Conservation (phyloP, 2,888 invertebrate genomes). For the Hermaeophaga mercurialis region DNA sequence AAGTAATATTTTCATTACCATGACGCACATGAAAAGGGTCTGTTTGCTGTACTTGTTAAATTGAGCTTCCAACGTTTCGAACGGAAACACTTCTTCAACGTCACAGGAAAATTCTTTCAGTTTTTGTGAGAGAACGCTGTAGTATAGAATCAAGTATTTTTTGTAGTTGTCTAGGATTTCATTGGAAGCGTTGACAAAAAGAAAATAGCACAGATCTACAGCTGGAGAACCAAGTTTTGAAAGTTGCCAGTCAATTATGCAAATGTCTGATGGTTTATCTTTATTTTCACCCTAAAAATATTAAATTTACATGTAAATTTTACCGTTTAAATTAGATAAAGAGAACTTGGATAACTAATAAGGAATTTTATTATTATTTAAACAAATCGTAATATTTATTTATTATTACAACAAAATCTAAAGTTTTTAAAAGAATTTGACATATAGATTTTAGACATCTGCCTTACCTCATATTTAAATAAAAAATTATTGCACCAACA, state of each 20-base stretch:
- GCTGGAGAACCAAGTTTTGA: conserved; percentile 34
- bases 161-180: conserved; percentile 34
- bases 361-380: too few relatives aligned
- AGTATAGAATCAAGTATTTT: conserved; percentile 39
- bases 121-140: conserved; percentile 32
- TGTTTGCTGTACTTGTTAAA: conserved; percentile 22
- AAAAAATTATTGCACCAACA: conserved; percentile 47
- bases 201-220: conserved; percentile 41
- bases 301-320: too few relatives aligned
- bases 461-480: conserved; percentile 38
- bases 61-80: conserved; percentile 18
- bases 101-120: conserved; percentile 37
- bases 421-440: too few relatives aligned
- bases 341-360: too few relatives aligned
- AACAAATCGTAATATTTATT: too few relatives aligned
- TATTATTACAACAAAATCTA: too few relatives aligned
- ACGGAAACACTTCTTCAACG: conserved; percentile 31
- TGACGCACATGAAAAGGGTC: conserved; percentile 11
- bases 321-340: too few relatives aligned
- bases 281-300: not conserved
- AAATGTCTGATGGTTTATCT: conserved; percentile 6
- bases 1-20: conserved; percentile 18
- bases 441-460: too few relatives aligned
- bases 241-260: conserved; percentile 44
- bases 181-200: conserved; percentile 36